Evolutionary conservation across 2,888 invertebrate genomes (phyloP).

Genomic region (Diabrotica balteata): DNA sequence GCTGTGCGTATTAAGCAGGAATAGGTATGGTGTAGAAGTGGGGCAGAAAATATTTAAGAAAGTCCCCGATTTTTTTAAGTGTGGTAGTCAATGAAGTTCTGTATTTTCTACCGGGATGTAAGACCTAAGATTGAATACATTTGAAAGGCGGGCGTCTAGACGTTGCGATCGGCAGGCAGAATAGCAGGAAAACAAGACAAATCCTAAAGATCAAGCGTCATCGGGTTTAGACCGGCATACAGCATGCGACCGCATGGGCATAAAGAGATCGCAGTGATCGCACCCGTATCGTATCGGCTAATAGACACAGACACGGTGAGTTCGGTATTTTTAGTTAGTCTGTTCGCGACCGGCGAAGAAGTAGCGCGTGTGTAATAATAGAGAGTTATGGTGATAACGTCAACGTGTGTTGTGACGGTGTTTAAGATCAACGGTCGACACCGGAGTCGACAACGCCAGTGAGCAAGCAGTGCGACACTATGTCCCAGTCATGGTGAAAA

Average conservation of each 20-base stretch:
- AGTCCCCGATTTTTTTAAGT: conserved; percentile 16
- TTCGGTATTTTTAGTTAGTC: conserved; percentile 53
- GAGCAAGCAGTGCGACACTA: conserved; percentile 56
- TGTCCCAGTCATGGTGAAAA: conserved; percentile 63
- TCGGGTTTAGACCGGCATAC: conserved; percentile 33
- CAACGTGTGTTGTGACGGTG: conserved; percentile 51
- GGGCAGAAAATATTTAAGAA: conserved; percentile 23
- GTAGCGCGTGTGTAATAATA: conserved; percentile 55
- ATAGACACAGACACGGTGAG: conserved; percentile 59
- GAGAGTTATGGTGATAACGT: conserved; percentile 51
- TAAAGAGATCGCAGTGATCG: conserved; percentile 22
- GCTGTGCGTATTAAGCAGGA: background rate
- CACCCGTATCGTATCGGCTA: conserved; percentile 37
- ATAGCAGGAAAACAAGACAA: conserved; percentile 24
- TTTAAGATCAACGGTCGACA: conserved; percentile 35
- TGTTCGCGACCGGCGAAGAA: conserved; percentile 63
- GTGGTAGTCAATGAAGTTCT: conserved; percentile 1
- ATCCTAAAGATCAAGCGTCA: conserved; percentile 26
- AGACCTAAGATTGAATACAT: conserved; percentile 19
- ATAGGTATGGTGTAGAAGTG: conserved; percentile 8
- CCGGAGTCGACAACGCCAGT: conserved; percentile 50
- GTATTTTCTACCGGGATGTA: conserved; percentile 17
- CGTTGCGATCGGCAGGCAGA: conserved; percentile 28
- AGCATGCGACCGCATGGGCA: conserved; percentile 35
- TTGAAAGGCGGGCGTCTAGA: conserved; percentile 33